Conservation (phyloP, 2,113 vertebrate species). For the Menura novaehollandiae region DNA sequence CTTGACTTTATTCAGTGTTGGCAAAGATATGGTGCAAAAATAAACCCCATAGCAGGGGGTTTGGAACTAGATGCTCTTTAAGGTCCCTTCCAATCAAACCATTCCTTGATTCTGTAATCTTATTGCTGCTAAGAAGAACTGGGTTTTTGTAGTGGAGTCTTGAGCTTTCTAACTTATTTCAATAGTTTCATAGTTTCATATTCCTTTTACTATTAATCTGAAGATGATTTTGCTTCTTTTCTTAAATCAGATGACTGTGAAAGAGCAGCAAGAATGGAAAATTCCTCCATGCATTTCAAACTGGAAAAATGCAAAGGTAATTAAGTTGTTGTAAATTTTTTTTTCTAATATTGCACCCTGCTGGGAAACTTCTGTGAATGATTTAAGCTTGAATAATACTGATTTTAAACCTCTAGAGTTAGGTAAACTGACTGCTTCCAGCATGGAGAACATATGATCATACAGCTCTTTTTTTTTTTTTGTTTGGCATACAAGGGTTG, state of each 20-base stretch:
- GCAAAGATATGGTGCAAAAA: background rate
- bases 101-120: background rate
- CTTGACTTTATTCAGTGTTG: background rate
- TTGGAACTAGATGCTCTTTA: background rate
- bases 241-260: slow-evolving; percentile 91
- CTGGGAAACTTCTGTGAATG: background rate
- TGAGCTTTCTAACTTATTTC: background rate
- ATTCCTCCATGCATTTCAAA: slow-evolving; percentile 99
- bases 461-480: background rate
- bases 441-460: background rate
- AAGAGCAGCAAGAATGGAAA: slow-evolving; percentile 99
- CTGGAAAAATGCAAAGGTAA: slow-evolving; percentile 99
- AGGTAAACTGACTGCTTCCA: slow-evolving; percentile 8
- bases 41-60: background rate
- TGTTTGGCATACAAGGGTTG: background rate
- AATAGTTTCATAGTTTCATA: background rate
- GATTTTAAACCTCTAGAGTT: background rate
- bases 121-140: background rate
- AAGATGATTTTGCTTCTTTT: background rate
- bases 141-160: background rate
- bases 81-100: background rate
- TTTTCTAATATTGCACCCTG: background rate
- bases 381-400: slow-evolving; percentile 1
- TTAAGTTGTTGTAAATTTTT: slow-evolving; percentile 21
- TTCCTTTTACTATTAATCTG: background rate